These are phyloP conservation scores for Gephyroberyx darwinii DNA, from an alignment of 2,797 vertebrate genomes.

Conservation along the genomic window DNA sequence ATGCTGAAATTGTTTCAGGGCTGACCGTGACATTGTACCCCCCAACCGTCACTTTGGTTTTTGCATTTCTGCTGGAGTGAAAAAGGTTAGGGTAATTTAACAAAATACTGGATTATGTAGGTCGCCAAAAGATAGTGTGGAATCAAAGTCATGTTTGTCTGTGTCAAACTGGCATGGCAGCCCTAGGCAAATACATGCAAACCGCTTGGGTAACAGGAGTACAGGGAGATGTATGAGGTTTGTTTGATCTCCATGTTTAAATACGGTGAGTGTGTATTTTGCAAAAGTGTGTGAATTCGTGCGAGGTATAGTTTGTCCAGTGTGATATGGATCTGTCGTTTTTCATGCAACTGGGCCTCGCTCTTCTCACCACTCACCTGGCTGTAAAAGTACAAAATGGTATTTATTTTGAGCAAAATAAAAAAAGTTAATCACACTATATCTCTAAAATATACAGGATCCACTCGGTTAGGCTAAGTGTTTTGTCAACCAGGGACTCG, in stretches of 20 bases:
- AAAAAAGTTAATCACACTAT: background rate
- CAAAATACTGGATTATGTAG: background rate
- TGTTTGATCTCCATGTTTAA: constrained; percentile 10
- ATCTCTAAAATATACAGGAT: background rate
- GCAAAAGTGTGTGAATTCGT: background rate
- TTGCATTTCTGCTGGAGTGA: background rate
- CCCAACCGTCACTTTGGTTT: background rate
- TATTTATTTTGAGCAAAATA: too few species aligned
- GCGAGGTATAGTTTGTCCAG: constrained; percentile 12
- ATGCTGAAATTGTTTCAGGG: constrained; percentile 5
- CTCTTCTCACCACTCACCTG: background rate
- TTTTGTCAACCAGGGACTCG: background rate
- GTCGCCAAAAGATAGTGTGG: background rate
- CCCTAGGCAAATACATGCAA: constrained; percentile 42
- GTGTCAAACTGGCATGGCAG: constrained; percentile 22
- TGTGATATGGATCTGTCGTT: constrained; percentile 4
- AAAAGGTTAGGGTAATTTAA: constrained; percentile 8
- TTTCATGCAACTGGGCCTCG: background rate
- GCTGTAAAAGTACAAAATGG: background rate
- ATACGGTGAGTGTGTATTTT: constrained; percentile 8
- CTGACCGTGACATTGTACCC: background rate
- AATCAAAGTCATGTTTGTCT: constrained; percentile 60
- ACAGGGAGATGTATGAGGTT: constrained; percentile 12
- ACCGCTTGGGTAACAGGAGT: constrained; percentile 22
- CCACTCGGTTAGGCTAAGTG: background rate